Evolutionary conservation across 2,888 invertebrate genomes (phyloP).

Genomic region (Nomada ferruginata): DNA sequence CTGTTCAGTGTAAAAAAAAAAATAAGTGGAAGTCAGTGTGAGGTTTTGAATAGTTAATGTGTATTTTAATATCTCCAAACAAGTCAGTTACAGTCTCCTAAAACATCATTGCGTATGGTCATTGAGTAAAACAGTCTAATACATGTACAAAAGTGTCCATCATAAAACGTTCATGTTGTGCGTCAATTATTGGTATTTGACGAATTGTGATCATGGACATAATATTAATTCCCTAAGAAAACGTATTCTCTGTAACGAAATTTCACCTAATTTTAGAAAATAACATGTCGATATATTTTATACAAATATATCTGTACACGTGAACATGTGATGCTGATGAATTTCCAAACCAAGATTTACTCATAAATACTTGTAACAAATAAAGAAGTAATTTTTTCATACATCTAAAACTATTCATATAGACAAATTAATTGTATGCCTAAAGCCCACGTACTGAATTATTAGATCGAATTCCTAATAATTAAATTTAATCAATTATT

Average conservation of each 20-base stretch:
- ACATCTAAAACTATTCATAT: not conserved
- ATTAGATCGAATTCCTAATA: not conserved
- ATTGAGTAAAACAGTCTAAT: constrained; percentile 76
- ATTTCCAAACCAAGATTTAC: constrained; percentile 68
- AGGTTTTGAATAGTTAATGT: constrained; percentile 76
- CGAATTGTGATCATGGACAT: constrained; percentile 60
- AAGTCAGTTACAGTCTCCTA: constrained; percentile 82
- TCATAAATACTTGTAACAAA: constrained; percentile 9
- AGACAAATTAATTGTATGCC: not conserved
- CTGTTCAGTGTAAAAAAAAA: constrained; percentile 49
- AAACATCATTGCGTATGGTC: constrained; percentile 75
- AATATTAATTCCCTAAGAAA: constrained; percentile 53
- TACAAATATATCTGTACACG: constrained; percentile 46
- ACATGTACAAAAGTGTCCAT: constrained; percentile 70
- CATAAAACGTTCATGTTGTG: constrained; percentile 68
- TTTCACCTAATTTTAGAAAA: constrained; percentile 45
- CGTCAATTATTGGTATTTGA: constrained; percentile 67
- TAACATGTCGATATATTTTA: constrained; percentile 51
- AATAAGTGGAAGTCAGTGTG: constrained; percentile 75
- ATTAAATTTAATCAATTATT: not conserved
- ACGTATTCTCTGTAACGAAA: constrained; percentile 40
- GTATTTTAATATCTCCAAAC: constrained; percentile 77
- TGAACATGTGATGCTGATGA: constrained; percentile 36
- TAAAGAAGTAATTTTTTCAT: not conserved
- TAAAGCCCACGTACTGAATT: not conserved